Evolutionary conservation across 2,113 vertebrate genomes (phyloP).

Genomic region (Haliaeetus leucogaster): DNA sequence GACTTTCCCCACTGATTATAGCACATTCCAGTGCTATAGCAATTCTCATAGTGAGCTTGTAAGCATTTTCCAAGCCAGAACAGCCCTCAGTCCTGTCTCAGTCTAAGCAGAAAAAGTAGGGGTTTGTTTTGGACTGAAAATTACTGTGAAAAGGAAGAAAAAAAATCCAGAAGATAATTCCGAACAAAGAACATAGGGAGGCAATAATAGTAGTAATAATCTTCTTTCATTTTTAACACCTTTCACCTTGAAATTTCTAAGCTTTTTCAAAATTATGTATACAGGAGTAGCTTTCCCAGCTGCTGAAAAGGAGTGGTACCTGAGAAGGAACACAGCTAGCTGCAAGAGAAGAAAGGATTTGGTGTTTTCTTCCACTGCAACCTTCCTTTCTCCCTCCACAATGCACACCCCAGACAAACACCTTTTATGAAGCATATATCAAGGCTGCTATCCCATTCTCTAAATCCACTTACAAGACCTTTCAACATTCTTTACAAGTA

Average conservation of each 20-base stretch:
- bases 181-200: neutral
- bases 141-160: constrained; percentile 31
- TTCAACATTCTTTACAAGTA: neutral
- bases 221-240: constrained; percentile 21
- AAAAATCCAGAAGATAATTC: constrained; percentile 12
- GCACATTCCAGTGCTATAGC: constrained; percentile 36
- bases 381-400: neutral
- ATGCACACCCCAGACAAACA: rapidly evolving
- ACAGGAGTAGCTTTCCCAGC: neutral
- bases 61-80: constrained; percentile 60
- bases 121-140: constrained; percentile 55
- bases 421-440: neutral
- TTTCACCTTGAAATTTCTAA: constrained; percentile 36
- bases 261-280: neutral
- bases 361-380: neutral
- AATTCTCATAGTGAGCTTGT: neutral
- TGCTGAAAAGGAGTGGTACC: neutral
- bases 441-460: neutral
- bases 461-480: neutral
- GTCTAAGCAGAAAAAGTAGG: constrained; percentile 39
- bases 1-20: constrained; percentile 59
- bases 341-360: neutral
- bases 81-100: constrained; percentile 14
- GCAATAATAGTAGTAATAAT: constrained; percentile 2
- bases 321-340: neutral